Percentiles rank a stretch among this genome's conserved stretches.
Evolutionary conservation across 2,797 vertebrate genomes (phyloP).

Genomic region (Cygnus olor): DNA sequence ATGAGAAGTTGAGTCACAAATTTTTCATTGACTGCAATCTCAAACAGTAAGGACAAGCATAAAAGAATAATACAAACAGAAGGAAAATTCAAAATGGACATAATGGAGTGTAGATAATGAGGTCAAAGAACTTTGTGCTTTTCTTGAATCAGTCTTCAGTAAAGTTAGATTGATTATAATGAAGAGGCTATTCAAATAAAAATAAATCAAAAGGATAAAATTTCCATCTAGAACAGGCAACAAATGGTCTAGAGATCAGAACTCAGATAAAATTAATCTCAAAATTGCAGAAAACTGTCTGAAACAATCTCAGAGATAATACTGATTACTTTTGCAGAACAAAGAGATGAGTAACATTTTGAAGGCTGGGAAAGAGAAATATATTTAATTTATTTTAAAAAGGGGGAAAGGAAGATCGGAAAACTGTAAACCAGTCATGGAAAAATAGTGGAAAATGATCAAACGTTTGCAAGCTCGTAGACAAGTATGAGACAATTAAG

Average conservation of each 20-base stretch:
- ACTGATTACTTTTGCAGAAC: background rate
- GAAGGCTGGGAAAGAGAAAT: background rate
- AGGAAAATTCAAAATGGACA: background rate
- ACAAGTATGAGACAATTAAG: background rate
- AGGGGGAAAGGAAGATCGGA: rapidly evolving
- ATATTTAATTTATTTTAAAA: background rate
- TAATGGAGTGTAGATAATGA: background rate
- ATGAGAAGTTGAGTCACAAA: background rate
- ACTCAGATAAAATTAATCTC: background rate
- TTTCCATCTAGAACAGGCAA: background rate
- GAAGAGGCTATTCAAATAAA: background rate
- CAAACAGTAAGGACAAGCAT: background rate
- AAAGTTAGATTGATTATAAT: background rate
- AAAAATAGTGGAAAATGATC: background rate
- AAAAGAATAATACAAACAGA: background rate
- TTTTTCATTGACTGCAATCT: background rate
- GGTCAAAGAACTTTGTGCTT: background rate
- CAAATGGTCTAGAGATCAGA: background rate
- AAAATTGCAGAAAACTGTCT: background rate
- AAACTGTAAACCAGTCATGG: background rate
- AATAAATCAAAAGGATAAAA: background rate
- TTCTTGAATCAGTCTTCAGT: background rate
- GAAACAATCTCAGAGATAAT: background rate
- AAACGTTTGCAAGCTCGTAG: background rate
- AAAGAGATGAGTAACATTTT: background rate